Percentiles rank a stretch among this genome's conserved stretches.
Conservation (phyloP, 1,140 invertebrate species). For the Drosophila ohnishii region DNA sequence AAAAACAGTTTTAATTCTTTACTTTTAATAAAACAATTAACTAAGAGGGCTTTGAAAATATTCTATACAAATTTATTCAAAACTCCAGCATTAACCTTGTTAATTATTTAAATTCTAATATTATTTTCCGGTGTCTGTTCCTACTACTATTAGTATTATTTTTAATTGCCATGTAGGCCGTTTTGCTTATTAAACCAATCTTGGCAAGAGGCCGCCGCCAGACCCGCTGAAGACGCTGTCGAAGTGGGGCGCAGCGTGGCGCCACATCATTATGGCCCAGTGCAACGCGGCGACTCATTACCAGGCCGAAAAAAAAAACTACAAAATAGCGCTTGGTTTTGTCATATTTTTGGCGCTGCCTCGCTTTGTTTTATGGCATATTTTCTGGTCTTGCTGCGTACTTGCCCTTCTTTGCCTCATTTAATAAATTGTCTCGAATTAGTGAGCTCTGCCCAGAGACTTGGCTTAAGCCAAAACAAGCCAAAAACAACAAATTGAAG, state of each 20-base stretch:
- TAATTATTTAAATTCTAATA: neutral
- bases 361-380: conserved; percentile 45
- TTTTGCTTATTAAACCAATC: conserved; percentile 70
- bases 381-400: conserved; percentile 49
- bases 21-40: too few species aligned
- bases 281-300: conserved; percentile 54
- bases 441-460: conserved; percentile 49
- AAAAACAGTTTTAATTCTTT: too few species aligned
- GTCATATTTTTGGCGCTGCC: conserved; percentile 48
- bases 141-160: conserved; percentile 21
- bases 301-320: conserved; percentile 22
- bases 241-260: conserved; percentile 57
- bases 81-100: neutral
- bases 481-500: conserved; percentile 55
- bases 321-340: conserved; percentile 47
- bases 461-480: conserved; percentile 36
- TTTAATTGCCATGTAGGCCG: conserved; percentile 77
- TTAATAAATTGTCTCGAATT: conserved; percentile 79
- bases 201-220: conserved; percentile 29
- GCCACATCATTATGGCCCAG: conserved; percentile 60
- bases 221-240: conserved; percentile 23
- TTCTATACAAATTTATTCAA: too few species aligned
- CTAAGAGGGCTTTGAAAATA: too few species aligned
- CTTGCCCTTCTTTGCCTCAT: conserved; percentile 71
- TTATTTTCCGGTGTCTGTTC: conserved; percentile 13